Evolutionary conservation across 1,140 invertebrate species (phyloP).

Genomic region (Charaxes varanes): DNA sequence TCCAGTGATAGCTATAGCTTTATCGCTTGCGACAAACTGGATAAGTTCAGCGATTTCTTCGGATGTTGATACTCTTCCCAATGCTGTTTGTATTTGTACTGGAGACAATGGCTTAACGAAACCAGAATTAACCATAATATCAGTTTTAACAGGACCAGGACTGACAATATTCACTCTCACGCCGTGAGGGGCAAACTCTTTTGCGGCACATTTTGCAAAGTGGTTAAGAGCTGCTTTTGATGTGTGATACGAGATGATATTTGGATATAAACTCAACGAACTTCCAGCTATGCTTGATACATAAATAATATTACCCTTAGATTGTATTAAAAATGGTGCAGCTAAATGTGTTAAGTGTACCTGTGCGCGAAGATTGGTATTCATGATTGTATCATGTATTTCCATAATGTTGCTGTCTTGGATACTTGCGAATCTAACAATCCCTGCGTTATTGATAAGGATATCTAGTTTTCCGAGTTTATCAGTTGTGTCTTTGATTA

Average conservation of each 20-base stretch:
- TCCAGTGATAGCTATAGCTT: conserved; percentile 1
- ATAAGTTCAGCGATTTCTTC: not conserved
- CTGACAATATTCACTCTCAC: not conserved
- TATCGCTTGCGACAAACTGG: not conserved
- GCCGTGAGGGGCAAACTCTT: not conserved
- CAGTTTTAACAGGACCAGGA: not conserved
- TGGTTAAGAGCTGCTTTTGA: conserved; percentile 8
- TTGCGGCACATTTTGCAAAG: not conserved
- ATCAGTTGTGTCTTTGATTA: conserved; percentile 75
- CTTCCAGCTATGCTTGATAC: conserved; percentile 19
- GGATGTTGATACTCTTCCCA: not conserved
- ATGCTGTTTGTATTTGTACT: not conserved
- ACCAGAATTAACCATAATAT: not conserved
- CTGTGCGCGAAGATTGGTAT: conserved; percentile 11
- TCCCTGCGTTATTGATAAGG: conserved; percentile 18
- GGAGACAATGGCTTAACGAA: not conserved
- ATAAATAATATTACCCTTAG: conserved; percentile 24
- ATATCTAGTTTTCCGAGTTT: conserved; percentile 68
- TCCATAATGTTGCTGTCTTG: conserved; percentile 4
- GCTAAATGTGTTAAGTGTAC: conserved; percentile 13
- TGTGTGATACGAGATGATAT: not conserved
- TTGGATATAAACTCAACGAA: not conserved
- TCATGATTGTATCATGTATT: conserved; percentile 12
- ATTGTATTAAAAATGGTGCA: conserved; percentile 13
- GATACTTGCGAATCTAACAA: conserved; percentile 1